Conservation (phyloP, 2,113 vertebrate genomes). For the Nesogale talazaci region DNA sequence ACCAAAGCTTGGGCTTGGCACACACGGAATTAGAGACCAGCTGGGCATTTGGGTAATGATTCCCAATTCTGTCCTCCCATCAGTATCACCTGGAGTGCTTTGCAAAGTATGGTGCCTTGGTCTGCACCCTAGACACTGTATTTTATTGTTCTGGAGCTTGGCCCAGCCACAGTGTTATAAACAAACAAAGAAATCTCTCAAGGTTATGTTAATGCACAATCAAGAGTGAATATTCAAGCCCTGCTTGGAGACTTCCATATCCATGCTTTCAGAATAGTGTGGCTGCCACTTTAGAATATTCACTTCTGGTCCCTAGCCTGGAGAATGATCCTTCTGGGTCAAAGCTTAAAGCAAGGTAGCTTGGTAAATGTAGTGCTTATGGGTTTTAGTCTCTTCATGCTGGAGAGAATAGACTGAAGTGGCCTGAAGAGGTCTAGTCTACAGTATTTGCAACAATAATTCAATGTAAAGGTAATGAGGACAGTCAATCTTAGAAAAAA, state of each 20-base stretch:
- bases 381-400: neutral
- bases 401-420: neutral
- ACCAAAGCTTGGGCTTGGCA: neutral
- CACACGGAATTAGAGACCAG: neutral
- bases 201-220: neutral
- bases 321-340: neutral
- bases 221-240: neutral
- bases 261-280: neutral
- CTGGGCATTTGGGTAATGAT: neutral
- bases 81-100: neutral
- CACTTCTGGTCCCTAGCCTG: neutral
- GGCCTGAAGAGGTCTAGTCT: neutral
- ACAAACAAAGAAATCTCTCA: neutral
- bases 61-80: neutral
- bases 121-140: slow-evolving; percentile 2
- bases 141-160: slow-evolving; percentile 56
- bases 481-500: neutral
- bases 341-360: neutral
- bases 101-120: neutral
- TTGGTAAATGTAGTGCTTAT: neutral
- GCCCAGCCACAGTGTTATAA: slow-evolving; percentile 13
- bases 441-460: neutral
- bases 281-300: neutral
- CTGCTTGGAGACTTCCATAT: neutral
- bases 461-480: neutral